Base-by-base conservation (phyloP, 35 echinoderm and acorn worm genomes). In the Stichopus chloronotus region DNA sequence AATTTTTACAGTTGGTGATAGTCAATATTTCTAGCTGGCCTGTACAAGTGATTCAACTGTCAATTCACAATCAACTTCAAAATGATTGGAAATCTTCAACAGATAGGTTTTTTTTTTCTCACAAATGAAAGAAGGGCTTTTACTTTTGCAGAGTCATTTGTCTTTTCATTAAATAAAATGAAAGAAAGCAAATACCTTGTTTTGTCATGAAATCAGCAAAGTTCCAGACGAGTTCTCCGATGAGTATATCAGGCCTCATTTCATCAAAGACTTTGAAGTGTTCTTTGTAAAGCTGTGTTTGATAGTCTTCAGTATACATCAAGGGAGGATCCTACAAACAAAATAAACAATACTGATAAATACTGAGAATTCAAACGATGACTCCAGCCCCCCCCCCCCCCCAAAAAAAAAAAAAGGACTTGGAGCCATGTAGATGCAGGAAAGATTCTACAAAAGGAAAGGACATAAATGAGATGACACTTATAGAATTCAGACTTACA, bases 191-290 rank as follows among this genome's bases (percentile, higher is more conserved):
- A 85, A 94, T 94, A 99, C 97, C 80, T 94, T 99, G 95, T 19
- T 87, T 68, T 17, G 97, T 99, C 86, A 93, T 96, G 24, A 99
- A 99, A 93, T 99, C 97, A 53, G 97, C 97, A 99, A 99, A 99
- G 78, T 99, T 99, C 95, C 97, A 99, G 4, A 99, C 92, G 56
- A 99, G 84, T 63, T 99, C 97, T 78, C 97, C 97, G 83, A 92
- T 90, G 9, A 99, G 76, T 77, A 99, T 95, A 56, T 96, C 88
- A 17, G 86, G 76, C 55, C 92, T 72, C 55, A 99, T 87, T 76
- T 93, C 76, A 86, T 99, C 93, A 83, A 99, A 99, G 5, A 94
- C 87, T 55, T 92, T 92, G 72, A 95, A 94, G 74, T 99, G 92
- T 71, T 94, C 89, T 60, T 86, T 92, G 79, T 96, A 78, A 60